phyloP scores from a whole-genome alignment of 1,140 invertebrate species.

The Cherax destructor region DNA sequence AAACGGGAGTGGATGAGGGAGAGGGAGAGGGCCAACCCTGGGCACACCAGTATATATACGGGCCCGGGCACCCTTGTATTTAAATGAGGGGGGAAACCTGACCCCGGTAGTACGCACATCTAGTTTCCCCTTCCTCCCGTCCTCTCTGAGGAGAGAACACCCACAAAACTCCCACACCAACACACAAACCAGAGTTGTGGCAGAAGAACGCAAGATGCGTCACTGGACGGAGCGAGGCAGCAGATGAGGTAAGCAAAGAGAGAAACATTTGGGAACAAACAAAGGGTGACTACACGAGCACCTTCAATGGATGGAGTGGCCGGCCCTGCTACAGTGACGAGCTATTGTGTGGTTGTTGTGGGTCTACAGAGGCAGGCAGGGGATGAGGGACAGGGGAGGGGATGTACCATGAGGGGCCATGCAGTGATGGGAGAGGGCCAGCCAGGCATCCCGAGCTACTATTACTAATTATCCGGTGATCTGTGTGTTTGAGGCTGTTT shows the following conservation, averaged over 20 bases:
- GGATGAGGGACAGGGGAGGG: too few species aligned
- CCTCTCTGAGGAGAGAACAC: background rate
- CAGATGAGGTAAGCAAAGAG: background rate
- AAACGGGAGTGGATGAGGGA: background rate
- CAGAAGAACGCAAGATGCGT: too few species aligned
- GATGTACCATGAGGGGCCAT: background rate
- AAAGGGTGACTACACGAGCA: background rate
- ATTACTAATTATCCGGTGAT: background rate
- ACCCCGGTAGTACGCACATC: slow-evolving; percentile 20
- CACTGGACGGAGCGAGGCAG: background rate
- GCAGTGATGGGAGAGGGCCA: background rate
- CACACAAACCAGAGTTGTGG: too few species aligned
- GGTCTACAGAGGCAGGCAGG: background rate
- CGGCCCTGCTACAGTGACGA: background rate
- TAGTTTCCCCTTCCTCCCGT: background rate
- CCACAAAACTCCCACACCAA: too few species aligned
- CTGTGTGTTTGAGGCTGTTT: background rate
- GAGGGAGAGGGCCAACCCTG: background rate
- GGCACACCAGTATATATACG: slow-evolving; percentile 9
- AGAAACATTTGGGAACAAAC: background rate
- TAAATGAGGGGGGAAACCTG: slow-evolving; percentile 57
- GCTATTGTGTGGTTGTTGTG: background rate
- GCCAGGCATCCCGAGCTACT: background rate
- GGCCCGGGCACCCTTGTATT: slow-evolving; percentile 35
- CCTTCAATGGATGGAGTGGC: background rate